Conservation (phyloP, 2,888 invertebrate genomes). For the Spisula solida region DNA sequence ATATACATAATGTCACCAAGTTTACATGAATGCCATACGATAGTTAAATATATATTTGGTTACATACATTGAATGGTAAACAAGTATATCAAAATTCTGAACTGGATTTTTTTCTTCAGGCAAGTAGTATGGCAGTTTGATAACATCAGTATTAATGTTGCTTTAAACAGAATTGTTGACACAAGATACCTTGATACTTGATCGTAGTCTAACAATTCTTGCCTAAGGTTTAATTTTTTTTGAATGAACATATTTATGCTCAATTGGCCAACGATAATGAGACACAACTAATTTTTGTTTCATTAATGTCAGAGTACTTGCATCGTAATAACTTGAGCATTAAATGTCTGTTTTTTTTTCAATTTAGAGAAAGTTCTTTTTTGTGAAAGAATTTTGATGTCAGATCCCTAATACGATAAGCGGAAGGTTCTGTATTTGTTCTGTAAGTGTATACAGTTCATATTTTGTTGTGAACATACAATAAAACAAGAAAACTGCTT, state of each 20-base stretch:
- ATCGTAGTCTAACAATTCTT: neutral
- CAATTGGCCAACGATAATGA: no score
- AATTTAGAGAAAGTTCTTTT: no score
- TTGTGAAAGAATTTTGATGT: no score
- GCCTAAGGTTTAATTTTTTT: neutral
- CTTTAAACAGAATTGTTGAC: neutral
- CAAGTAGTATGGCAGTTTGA: neutral
- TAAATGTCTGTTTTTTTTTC: no score
- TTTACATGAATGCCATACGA: neutral
- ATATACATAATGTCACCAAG: neutral
- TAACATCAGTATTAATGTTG: conserved; percentile 7
- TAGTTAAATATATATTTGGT: neutral
- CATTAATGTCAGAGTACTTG: no score
- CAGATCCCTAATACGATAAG: no score
- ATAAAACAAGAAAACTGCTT: no score
- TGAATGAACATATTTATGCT: neutral
- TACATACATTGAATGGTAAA: neutral
- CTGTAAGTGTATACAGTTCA: no score
- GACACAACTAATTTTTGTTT: no score
- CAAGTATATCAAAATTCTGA: neutral
- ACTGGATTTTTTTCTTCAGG: conserved; percentile 9
- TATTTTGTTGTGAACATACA: no score
- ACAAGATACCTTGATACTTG: neutral
- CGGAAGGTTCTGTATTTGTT: no score
- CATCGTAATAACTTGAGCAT: no score